Evolutionary conservation across 2,113 vertebrate species (phyloP).

Genomic region (Oceanodroma tethys): DNA sequence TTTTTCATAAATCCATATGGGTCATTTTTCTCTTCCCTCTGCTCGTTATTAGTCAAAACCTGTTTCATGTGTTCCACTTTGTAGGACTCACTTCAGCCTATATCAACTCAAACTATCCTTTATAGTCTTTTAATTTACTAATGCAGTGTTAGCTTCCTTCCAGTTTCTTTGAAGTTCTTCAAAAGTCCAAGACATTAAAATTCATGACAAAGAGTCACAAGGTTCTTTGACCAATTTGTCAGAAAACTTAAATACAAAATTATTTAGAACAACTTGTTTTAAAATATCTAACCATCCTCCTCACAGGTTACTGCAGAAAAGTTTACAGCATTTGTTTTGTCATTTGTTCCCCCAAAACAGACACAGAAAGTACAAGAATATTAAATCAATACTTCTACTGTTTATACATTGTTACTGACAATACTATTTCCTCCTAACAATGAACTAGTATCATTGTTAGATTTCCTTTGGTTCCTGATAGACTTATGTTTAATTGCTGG

Average conservation of each 20-base stretch:
- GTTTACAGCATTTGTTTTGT: neutral
- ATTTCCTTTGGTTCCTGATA: neutral
- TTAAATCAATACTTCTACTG: neutral
- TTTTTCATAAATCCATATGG: neutral
- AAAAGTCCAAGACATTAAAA: neutral
- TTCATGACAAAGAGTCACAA: neutral
- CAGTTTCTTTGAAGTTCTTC: neutral
- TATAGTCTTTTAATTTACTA: neutral
- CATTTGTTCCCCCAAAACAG: neutral
- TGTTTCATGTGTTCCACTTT: rapidly evolving
- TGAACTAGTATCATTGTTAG: neutral
- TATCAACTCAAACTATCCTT: neutral
- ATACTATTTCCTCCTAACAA: neutral
- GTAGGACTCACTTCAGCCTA: neutral
- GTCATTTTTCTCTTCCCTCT: neutral
- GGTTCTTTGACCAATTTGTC: neutral
- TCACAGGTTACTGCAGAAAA: neutral
- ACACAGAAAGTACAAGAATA: neutral
- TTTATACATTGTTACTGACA: neutral
- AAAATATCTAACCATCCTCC: neutral
- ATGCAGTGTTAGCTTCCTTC: neutral
- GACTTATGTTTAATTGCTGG: too few species aligned
- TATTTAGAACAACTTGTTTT: neutral
- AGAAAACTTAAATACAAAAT: neutral
- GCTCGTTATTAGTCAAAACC: neutral